Evolutionary conservation across 2,888 invertebrate genomes (phyloP).

Genomic region (Anthophora plumipes): DNA sequence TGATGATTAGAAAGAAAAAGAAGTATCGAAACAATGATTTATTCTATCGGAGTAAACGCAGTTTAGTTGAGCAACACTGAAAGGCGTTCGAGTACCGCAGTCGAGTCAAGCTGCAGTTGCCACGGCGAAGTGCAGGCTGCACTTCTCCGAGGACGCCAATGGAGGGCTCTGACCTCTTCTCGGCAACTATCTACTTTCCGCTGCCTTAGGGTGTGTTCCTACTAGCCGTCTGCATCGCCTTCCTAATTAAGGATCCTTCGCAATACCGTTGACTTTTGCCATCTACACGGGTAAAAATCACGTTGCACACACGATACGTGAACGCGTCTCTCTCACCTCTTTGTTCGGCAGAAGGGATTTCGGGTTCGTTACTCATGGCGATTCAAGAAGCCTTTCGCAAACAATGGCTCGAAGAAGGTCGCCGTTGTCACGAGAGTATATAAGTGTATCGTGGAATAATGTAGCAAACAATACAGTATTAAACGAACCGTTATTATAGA

Average conservation of each 20-base stretch:
- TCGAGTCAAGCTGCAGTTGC: constrained; percentile 75
- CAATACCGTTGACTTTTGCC: constrained; percentile 4
- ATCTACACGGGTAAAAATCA: constrained; percentile 9
- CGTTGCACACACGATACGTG: constrained; percentile 6
- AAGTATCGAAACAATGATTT: background rate
- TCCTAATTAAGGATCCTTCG: constrained; percentile 65
- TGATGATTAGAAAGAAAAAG: background rate
- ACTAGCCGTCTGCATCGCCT: constrained; percentile 62
- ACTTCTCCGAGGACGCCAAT: constrained; percentile 75
- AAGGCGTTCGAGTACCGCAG: constrained; percentile 71
- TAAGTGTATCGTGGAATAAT: background rate
- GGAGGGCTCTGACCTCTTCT: constrained; percentile 79
- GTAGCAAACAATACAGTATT: background rate
- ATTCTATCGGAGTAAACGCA: background rate
- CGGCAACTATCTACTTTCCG: constrained; percentile 70
- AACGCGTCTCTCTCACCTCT: background rate
- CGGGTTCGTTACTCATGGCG: constrained; percentile 5
- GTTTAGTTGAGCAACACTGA: constrained; percentile 72
- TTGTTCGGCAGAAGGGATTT: constrained; percentile 24
- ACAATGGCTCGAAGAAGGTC: constrained; percentile 19
- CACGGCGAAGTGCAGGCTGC: constrained; percentile 71
- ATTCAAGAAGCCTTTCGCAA: background rate
- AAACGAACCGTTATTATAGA: background rate
- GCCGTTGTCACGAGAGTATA: background rate
- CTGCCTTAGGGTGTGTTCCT: constrained; percentile 64